Evolutionary conservation across 2,797 vertebrate genomes (phyloP), one percentile per base, ranked within the genome.

Genomic region (Enteromius treurensis): DNA sequence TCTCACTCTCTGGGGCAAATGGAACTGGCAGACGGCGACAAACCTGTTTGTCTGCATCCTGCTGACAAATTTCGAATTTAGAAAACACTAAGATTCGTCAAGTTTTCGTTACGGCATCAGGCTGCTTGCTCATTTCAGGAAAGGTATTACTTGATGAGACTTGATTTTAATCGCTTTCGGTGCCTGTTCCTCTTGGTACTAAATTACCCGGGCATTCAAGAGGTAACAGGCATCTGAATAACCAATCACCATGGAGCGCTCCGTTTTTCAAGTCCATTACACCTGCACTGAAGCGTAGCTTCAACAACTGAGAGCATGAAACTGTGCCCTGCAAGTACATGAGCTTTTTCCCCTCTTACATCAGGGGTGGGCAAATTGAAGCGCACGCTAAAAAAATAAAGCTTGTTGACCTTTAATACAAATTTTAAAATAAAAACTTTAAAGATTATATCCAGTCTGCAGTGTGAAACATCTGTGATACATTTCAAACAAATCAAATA

Each of bases 201-300:
- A 74, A 74, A 73, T 81, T 74, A 81, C 29, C 2, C 1, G 21
- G 68, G 40, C 79, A 73, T 49, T 62, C 19, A 23, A 58, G 58
- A 74, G 9, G n/a, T 74, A 74, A 26, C 17, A 26, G 15, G 40
- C 4, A 0, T 64, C 42, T 65, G 32, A 81, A 64, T 74, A 74
- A 51, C 80, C 58, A 75, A 81, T 75, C 80, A 81, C 3, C 1
- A 32, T 1, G 5, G n/a, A 75, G 58, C 45, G 21, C 4, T 17
- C 42, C 62, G 40, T 53, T 21, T 71, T 80, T 64, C 58, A 64
- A 64, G 69, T 74, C 55, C 80, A 81, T 75, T 81, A 74, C 42
- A 74, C 55, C 29, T 26, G 42, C 69, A 81, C 11, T 19, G 55
- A 70, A 71, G 67, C 17, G 0, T 13, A 64, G 21, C 34, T 37